Percentiles rank a stretch among this genome's conserved stretches.
phyloP scores from a whole-genome alignment of 2,797 vertebrate species.

The Lutjanus argentimaculatus region DNA sequence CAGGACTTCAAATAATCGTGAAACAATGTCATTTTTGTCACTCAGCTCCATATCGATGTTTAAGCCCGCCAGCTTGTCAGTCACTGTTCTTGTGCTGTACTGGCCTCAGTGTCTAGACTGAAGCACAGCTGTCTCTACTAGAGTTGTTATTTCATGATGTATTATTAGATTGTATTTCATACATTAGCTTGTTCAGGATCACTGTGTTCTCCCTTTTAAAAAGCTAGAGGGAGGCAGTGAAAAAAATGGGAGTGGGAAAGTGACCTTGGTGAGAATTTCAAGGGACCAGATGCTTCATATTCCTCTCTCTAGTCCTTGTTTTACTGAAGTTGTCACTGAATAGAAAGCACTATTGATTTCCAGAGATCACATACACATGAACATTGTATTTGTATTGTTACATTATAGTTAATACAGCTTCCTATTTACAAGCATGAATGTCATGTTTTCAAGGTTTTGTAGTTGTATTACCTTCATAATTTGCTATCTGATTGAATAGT shows the following conservation, averaged over 20 bases:
- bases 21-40: conserved; percentile 2
- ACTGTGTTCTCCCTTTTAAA: neutral
- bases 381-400: neutral
- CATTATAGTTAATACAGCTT: neutral
- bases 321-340: neutral
- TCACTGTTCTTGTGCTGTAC: conserved; percentile 6
- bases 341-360: neutral
- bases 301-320: neutral
- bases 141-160: neutral
- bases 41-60: neutral
- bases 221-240: neutral
- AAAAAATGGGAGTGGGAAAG: neutral
- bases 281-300: neutral
- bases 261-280: conserved; percentile 27
- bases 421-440: neutral
- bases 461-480: too few relatives aligned
- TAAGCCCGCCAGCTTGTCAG: neutral
- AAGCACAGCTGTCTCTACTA: neutral
- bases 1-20: neutral
- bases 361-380: neutral
- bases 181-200: neutral
- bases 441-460: too few relatives aligned
- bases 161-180: conserved; percentile 26
- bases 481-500: too few relatives aligned
- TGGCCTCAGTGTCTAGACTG: neutral